Evolutionary conservation across 2,797 vertebrate genomes (phyloP).

Genomic region (Aldrovandia affinis): DNA sequence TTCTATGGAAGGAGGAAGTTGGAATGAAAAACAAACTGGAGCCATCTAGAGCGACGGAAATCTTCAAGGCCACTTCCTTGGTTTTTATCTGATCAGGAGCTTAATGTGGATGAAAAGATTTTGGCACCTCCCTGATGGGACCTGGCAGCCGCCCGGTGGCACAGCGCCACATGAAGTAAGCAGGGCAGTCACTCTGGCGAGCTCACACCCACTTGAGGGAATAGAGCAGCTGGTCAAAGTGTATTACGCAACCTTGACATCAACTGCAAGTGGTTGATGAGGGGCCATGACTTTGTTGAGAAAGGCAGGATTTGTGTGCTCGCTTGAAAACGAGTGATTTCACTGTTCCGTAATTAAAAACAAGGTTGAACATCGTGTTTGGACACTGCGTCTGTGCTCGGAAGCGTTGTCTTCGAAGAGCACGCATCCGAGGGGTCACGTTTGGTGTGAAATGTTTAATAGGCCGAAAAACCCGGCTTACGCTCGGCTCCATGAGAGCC

Average conservation of each 20-base stretch:
- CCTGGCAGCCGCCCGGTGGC: constrained; percentile 3
- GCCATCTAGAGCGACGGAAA: not conserved
- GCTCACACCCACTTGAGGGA: constrained; percentile 41
- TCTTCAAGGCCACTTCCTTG: not conserved
- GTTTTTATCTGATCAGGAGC: not conserved
- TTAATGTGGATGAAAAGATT: constrained; percentile 1
- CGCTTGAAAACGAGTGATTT: not conserved
- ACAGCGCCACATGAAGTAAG: constrained; percentile 41
- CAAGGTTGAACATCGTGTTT: too few relatives aligned
- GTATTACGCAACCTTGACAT: constrained; percentile 45
- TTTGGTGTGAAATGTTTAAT: too few relatives aligned
- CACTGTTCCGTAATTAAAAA: too few relatives aligned
- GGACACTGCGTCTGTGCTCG: too few relatives aligned
- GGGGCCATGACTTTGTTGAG: constrained; percentile 31
- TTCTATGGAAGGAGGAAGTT: not conserved
- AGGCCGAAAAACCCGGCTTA: too few relatives aligned
- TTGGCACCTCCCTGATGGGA: constrained; percentile 20
- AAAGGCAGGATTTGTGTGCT: constrained; percentile 22
- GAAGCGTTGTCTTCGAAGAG: too few relatives aligned
- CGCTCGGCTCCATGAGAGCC: too few relatives aligned
- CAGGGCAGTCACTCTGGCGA: constrained; percentile 41
- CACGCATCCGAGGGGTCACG: too few relatives aligned
- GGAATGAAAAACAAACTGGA: not conserved
- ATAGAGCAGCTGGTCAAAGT: constrained; percentile 46
- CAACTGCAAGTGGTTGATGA: constrained; percentile 39